phyloP scores from a whole-genome alignment of 2,888 invertebrate species.

The Rotaria socialis region DNA sequence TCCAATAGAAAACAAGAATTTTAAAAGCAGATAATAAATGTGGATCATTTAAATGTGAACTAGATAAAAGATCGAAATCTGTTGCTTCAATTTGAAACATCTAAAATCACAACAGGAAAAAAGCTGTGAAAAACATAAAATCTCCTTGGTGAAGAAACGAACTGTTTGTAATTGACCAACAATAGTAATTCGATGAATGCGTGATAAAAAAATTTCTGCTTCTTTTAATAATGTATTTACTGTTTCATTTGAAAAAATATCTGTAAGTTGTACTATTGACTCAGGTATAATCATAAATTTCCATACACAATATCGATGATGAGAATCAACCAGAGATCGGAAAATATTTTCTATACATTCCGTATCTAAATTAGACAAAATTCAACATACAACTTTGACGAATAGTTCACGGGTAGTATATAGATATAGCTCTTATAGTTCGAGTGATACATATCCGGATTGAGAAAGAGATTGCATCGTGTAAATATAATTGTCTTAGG shows the following conservation, averaged over 20 bases:
- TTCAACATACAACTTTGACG: no score
- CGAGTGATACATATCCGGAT: no score
- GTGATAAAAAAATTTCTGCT: not conserved
- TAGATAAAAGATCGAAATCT: conserved; percentile 2
- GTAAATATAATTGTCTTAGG: no score
- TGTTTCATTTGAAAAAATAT: conserved; percentile 24
- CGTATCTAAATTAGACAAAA: not conserved
- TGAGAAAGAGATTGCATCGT: no score
- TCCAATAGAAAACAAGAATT: not conserved
- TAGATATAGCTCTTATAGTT: no score
- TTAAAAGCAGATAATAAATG: conserved; percentile 18
- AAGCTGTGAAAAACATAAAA: no score
- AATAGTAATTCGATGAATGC: not conserved
- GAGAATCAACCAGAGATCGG: not conserved
- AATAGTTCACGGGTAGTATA: no score
- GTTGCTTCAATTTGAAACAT: not conserved
- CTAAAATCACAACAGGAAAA: not conserved
- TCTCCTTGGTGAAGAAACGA: not conserved
- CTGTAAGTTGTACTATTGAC: not conserved
- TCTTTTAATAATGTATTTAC: not conserved
- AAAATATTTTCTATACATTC: not conserved
- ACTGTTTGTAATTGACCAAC: not conserved
- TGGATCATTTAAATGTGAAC: not conserved
- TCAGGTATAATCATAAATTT: conserved; percentile 26
- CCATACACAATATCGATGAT: conserved; percentile 19